Percentiles rank a stretch among this genome's conserved stretches.
Evolutionary conservation across 2,888 invertebrate genomes (phyloP).

Genomic region (Aethes cnicana): DNA sequence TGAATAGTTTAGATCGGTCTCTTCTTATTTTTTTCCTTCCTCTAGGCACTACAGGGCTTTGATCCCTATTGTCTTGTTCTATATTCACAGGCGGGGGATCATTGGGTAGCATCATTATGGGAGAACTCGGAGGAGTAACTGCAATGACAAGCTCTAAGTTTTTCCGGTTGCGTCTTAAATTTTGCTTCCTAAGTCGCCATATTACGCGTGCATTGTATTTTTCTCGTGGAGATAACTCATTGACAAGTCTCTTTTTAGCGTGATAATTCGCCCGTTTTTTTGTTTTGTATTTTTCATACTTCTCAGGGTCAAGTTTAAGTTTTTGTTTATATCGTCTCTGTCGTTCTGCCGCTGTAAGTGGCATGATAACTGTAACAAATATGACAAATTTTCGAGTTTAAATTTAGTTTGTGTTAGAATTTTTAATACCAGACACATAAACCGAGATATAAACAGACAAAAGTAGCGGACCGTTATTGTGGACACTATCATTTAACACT

Average conservation of each 20-base stretch:
- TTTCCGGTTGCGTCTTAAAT: not conserved
- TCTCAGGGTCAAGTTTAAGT: not conserved
- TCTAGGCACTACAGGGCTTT: no score
- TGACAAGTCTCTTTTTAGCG: not conserved
- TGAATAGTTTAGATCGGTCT: no score
- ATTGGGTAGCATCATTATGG: not conserved
- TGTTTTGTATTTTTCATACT: not conserved
- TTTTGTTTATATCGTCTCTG: not conserved
- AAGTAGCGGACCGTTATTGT: no score
- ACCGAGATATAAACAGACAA: not conserved
- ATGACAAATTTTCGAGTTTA: no score
- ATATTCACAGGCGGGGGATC: not conserved
- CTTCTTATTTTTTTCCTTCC: no score
- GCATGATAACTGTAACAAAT: not conserved
- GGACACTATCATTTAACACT: no score
- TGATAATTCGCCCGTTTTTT: not conserved
- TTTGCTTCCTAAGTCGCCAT: slow-evolving; percentile 3
- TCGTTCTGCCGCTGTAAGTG: not conserved
- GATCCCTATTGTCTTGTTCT: no score
- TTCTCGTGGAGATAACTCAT: not conserved
- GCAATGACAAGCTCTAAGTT: not conserved
- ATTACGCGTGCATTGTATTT: not conserved
- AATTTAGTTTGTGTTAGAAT: not conserved
- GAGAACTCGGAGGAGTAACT: not conserved
- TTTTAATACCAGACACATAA: not conserved